phyloP scores from a whole-genome alignment of 2,113 vertebrate genomes.

The Macaca mulatta region DNA sequence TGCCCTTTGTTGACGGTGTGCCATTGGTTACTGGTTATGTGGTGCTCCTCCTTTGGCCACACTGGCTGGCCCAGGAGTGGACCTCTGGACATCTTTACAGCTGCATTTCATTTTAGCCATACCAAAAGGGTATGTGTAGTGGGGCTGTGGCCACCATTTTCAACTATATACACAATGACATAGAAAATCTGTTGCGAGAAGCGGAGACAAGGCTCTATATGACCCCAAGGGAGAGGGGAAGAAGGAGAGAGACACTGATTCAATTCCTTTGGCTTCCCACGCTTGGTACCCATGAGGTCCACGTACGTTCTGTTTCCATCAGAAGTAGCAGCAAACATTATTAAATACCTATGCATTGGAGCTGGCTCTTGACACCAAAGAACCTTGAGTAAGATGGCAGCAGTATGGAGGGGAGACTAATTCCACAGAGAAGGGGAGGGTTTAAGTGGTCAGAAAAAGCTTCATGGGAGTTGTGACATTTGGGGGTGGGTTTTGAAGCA shows the following conservation, averaged over 20 bases:
- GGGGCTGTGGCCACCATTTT: not conserved
- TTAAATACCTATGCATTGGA: not conserved
- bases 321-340: too few species aligned
- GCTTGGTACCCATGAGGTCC: accelerated
- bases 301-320: not conserved
- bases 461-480: not conserved
- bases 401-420: not conserved
- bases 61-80: not conserved
- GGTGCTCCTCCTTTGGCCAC: not conserved
- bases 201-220: not conserved
- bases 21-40: too few species aligned
- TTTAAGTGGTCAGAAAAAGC: not conserved
- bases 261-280: not conserved
- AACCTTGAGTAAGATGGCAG: not conserved
- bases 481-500: not conserved
- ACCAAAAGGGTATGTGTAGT: not conserved
- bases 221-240: not conserved
- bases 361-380: not conserved
- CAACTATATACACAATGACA: not conserved
- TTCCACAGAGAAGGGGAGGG: not conserved
- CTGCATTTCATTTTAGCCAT: not conserved
- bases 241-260: not conserved
- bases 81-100: not conserved
- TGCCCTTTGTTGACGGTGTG: not conserved
- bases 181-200: not conserved